Percentiles rank a stretch among this genome's conserved stretches.
Evolutionary conservation across 2,113 vertebrate genomes (phyloP).

Genomic region (Pelmatolapia mariae): DNA sequence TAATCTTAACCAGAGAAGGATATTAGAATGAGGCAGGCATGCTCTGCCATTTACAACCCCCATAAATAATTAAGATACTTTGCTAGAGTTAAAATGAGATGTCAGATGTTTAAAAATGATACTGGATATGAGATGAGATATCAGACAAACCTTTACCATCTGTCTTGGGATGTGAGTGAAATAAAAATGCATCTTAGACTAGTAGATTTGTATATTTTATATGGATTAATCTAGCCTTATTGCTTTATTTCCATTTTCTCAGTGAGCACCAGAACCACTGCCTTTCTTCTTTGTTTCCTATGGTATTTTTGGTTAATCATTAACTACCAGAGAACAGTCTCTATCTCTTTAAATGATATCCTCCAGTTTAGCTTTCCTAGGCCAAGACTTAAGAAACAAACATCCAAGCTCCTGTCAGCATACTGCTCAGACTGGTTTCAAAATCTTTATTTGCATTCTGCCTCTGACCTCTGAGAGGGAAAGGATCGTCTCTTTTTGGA

Average conservation of each 20-base stretch:
- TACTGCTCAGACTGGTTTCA: not conserved
- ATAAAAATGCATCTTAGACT: not conserved
- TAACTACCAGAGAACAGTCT: not conserved
- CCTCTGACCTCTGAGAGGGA: slow-evolving; percentile 15
- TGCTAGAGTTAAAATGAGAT: slow-evolving; percentile 42
- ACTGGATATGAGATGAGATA: slow-evolving; percentile 20
- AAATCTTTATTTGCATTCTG: slow-evolving; percentile 38
- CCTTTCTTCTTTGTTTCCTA: not conserved
- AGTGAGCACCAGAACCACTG: not conserved
- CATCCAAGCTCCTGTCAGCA: slow-evolving; percentile 17
- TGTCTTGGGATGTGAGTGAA: slow-evolving; percentile 16
- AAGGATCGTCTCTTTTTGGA: slow-evolving; percentile 23
- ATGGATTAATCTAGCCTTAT: slow-evolving; percentile 29
- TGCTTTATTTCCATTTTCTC: slow-evolving; percentile 17
- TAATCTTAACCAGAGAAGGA: slow-evolving; percentile 14
- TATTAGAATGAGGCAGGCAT: not conserved
- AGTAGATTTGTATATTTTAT: not conserved
- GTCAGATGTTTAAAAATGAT: slow-evolving; percentile 35
- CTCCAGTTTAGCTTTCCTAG: not conserved
- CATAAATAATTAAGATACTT: slow-evolving; percentile 52
- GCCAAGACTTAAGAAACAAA: not conserved
- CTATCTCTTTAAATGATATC: not conserved
- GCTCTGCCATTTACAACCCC: not conserved
- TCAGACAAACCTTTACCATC: slow-evolving; percentile 9
- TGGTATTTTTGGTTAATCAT: not conserved